A percentile compares a stretch with the other conserved stretches of the same genome.
Evolutionary conservation across 1,140 invertebrate genomes (phyloP).

Genomic region (Danaus melanippus): DNA sequence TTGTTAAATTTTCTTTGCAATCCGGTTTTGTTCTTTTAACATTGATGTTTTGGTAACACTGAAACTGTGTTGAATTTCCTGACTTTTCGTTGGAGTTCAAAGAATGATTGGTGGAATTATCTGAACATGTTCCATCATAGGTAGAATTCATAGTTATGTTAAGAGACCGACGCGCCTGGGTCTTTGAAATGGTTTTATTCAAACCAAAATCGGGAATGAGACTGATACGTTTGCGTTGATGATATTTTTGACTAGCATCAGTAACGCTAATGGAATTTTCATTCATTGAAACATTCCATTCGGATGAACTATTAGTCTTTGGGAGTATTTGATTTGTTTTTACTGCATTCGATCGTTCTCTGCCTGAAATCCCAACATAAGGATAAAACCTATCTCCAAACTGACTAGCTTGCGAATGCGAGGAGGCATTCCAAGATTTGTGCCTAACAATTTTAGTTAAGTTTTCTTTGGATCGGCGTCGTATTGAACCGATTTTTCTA

Average conservation of each 20-base stretch:
- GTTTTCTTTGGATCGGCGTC: constrained; percentile 75
- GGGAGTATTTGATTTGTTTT: constrained; percentile 31
- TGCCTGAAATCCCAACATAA: constrained; percentile 39
- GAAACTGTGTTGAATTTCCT: constrained; percentile 27
- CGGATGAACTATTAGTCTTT: constrained; percentile 24
- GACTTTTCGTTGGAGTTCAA: constrained; percentile 40
- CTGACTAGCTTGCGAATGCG: constrained; percentile 46
- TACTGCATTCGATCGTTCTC: constrained; percentile 39
- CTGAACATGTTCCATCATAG: constrained; percentile 39
- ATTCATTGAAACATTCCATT: constrained; percentile 42
- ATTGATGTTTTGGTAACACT: constrained; percentile 37
- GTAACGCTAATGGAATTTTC: constrained; percentile 39
- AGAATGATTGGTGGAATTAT: constrained; percentile 45
- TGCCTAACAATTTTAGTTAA: constrained; percentile 62
- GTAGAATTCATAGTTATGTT: constrained; percentile 44
- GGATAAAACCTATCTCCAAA: constrained; percentile 56
- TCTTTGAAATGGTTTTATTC: constrained; percentile 49
- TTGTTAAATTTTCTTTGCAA: constrained; percentile 35
- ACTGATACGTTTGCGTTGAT: constrained; percentile 48
- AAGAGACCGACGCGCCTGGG: constrained; percentile 45
- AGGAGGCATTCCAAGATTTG: constrained; percentile 62
- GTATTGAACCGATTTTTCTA: constrained; percentile 82
- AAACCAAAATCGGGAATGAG: constrained; percentile 41
- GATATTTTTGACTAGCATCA: constrained; percentile 50
- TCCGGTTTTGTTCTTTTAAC: constrained; percentile 25